Percentiles rank a stretch among this genome's conserved stretches.
Evolutionary conservation across 2,888 invertebrate genomes (phyloP).

Genomic region (Himalopsyche japonica): DNA sequence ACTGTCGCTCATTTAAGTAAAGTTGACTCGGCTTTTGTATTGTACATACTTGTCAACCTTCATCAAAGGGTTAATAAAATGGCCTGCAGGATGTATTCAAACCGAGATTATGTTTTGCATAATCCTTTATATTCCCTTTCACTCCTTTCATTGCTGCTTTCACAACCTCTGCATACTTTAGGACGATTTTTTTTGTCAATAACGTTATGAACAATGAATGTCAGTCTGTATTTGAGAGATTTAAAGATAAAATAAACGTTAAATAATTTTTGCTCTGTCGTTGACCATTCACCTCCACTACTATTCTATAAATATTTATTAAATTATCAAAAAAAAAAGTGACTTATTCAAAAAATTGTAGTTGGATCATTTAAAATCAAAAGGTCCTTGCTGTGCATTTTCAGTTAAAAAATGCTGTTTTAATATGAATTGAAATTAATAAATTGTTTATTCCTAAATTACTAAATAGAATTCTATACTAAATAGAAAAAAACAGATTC

Average conservation of each 20-base stretch:
- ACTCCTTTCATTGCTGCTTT: neutral
- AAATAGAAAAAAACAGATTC: too few relatives aligned
- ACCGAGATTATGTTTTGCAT: slow-evolving; percentile 3
- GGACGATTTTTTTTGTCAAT: neutral
- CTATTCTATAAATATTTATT: too few relatives aligned
- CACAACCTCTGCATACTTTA: neutral
- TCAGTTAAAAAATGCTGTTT: too few relatives aligned
- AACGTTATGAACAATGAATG: neutral
- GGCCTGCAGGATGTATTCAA: neutral
- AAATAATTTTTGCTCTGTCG: too few relatives aligned
- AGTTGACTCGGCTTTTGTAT: neutral
- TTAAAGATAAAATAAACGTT: neutral
- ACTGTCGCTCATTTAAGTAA: neutral
- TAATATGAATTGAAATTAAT: too few relatives aligned
- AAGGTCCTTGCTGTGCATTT: too few relatives aligned
- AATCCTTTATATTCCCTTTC: neutral
- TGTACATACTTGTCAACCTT: neutral
- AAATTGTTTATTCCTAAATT: too few relatives aligned
- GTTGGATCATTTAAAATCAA: too few relatives aligned
- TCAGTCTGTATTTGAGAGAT: neutral
- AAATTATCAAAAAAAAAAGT: too few relatives aligned
- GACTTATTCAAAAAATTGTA: too few relatives aligned
- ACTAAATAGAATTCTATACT: too few relatives aligned
- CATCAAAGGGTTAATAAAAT: slow-evolving; percentile 1
- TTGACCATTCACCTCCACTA: too few relatives aligned